Conservation (phyloP, 2,113 vertebrate genomes). For the Toxostoma redivivum region DNA sequence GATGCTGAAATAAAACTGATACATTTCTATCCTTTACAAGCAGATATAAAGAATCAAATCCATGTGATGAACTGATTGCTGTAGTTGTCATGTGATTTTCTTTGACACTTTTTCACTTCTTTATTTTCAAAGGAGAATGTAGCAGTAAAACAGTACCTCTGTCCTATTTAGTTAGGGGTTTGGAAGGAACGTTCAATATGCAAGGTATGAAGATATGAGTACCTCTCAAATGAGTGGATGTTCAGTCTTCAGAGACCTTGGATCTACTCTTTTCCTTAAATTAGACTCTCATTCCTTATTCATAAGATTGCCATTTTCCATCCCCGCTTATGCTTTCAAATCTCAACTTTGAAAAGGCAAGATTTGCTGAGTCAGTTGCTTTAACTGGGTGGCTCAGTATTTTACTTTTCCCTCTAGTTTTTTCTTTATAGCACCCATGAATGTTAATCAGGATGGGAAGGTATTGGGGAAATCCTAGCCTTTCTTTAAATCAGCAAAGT, state of each 20-base stretch:
- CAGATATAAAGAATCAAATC: background rate
- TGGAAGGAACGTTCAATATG: background rate
- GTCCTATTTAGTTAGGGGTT: background rate
- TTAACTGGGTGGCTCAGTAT: background rate
- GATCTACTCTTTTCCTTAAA: background rate
- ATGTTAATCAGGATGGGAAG: background rate
- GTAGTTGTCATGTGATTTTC: background rate
- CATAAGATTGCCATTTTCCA: background rate
- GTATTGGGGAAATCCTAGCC: background rate
- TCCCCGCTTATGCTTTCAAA: background rate
- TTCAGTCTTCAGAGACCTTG: background rate
- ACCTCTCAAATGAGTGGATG: background rate
- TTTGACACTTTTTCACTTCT: background rate
- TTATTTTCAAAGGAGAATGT: background rate
- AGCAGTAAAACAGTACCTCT: background rate
- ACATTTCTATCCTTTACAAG: background rate
- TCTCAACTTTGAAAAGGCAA: background rate
- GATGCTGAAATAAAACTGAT: background rate
- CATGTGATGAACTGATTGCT: background rate
- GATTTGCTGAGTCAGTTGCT: constrained; percentile 23
- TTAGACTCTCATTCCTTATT: constrained; percentile 28
- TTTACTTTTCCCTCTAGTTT: background rate
- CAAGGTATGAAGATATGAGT: background rate
- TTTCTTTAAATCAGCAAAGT: background rate
- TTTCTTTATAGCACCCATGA: background rate